Evolutionary conservation across 2,113 vertebrate species (phyloP).

Genomic region (Syngnathoides biaculeatus): DNA sequence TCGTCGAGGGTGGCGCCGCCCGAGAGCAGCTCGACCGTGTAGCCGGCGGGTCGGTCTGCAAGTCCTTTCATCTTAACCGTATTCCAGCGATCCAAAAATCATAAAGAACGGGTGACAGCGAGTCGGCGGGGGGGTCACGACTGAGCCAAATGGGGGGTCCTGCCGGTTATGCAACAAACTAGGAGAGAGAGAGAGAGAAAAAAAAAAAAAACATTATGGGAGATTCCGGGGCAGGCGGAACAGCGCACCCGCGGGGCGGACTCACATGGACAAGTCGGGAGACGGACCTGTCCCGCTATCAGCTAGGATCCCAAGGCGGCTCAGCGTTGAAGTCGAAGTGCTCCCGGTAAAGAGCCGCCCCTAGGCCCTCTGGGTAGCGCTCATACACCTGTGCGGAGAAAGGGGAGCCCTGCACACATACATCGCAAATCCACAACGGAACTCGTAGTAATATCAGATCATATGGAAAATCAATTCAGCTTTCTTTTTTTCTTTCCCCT

Average conservation of each 20-base stretch:
- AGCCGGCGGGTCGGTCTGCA: conserved; percentile 90
- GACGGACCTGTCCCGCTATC: conserved; percentile 99
- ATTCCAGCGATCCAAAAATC: conserved; percentile 97
- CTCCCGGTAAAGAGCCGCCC: conserved; percentile 98
- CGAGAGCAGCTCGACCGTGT: conserved; percentile 90
- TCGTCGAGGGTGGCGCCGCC: conserved; percentile 87
- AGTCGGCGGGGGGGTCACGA: conserved; percentile 81
- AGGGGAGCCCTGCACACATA: conserved; percentile 70
- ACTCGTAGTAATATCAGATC: not conserved
- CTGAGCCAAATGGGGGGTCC: conserved; percentile 89
- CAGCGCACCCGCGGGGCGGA: conserved; percentile 20
- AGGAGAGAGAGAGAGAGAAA: conserved; percentile 13
- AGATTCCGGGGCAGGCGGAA: not conserved
- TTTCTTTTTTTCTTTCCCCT: too few relatives aligned
- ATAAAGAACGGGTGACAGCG: conserved; percentile 91
- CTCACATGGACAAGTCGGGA: conserved; percentile 99
- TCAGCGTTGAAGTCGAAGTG: conserved; percentile 99
- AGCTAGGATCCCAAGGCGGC: conserved; percentile 99
- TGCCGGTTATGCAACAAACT: conserved; percentile 99
- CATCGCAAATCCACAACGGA: not conserved
- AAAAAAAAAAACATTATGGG: not conserved
- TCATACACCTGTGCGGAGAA: conserved; percentile 91
- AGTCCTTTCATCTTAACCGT: conserved; percentile 99
- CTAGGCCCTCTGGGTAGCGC: conserved; percentile 95
- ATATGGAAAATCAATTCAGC: too few relatives aligned